Percentiles rank a stretch among this genome's conserved stretches.
phyloP scores from a whole-genome alignment of 2,888 invertebrate genomes.

The Arenicola marina region DNA sequence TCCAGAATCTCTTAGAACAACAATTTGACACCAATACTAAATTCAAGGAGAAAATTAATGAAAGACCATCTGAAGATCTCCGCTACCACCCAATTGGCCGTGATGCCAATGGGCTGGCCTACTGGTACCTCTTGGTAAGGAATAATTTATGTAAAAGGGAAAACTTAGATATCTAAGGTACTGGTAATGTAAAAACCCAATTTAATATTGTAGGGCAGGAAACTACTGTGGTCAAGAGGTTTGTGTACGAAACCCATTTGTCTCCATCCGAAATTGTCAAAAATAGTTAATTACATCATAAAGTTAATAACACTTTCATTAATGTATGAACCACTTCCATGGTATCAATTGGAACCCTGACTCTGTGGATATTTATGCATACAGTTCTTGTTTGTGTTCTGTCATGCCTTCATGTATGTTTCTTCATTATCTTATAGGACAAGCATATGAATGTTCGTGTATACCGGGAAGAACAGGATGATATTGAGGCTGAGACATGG shows the following conservation, averaged over 20 bases:
- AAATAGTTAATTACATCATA: no score
- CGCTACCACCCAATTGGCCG: slow-evolving; percentile 87
- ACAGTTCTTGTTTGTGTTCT: not conserved
- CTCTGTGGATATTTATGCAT: not conserved
- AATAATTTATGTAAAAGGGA: no score
- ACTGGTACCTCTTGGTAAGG: slow-evolving; percentile 81
- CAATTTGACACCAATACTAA: slow-evolving; percentile 94
- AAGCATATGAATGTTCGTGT: slow-evolving; percentile 85
- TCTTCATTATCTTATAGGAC: slow-evolving; percentile 60
- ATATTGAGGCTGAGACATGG: slow-evolving; percentile 79
- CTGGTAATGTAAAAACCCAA: no score
- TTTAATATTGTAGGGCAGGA: no score
- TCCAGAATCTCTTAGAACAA: slow-evolving; percentile 83
- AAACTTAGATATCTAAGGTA: no score
- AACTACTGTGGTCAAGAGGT: no score
- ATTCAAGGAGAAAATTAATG: slow-evolving; percentile 76
- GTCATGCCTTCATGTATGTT: no score
- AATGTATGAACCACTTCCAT: no score
- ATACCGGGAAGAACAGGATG: slow-evolving; percentile 94
- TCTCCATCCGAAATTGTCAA: no score
- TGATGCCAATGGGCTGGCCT: slow-evolving; percentile 87
- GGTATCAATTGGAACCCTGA: no score
- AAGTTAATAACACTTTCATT: no score
- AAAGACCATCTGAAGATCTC: slow-evolving; percentile 75
- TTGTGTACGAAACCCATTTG: no score